Conservation (phyloP, 2,888 invertebrate species). For the Hyles lineata region DNA sequence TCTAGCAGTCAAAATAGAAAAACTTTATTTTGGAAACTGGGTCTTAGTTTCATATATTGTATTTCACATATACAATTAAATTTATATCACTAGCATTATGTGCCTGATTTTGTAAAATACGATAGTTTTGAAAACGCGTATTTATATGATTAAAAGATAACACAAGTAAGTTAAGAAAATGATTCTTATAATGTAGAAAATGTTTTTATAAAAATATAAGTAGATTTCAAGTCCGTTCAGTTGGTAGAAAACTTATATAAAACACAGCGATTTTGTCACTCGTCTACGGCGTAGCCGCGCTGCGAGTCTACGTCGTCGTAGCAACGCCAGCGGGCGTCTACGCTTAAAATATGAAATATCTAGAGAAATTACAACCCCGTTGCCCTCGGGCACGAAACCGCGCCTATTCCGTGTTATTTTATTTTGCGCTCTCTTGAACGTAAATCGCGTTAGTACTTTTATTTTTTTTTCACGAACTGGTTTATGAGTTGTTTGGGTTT, state of each 20-base stretch:
- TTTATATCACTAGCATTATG: no score
- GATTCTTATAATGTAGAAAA: not conserved
- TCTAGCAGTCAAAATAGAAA: no score
- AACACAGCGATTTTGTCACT: constrained; percentile 46
- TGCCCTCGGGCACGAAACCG: constrained; percentile 72
- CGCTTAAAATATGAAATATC: constrained; percentile 61
- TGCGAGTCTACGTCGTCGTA: constrained; percentile 70
- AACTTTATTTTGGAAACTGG: no score
- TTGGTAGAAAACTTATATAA: constrained; percentile 8
- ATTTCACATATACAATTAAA: no score
- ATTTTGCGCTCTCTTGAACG: constrained; percentile 81
- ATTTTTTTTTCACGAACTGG: constrained; percentile 49
- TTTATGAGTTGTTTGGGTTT: constrained; percentile 64
- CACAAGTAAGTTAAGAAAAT: not conserved
- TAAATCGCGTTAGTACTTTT: constrained; percentile 46
- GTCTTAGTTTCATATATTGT: no score
- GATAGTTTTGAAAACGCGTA: not conserved
- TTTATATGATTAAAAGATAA: not conserved
- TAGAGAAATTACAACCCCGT: constrained; percentile 76
- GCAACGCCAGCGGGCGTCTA: constrained; percentile 59
- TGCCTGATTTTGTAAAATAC: no score
- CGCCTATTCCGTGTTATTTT: constrained; percentile 81
- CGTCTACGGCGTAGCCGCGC: constrained; percentile 63
- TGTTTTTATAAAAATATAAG: not conserved
- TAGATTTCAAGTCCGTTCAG: constrained; percentile 14